Percentiles rank a stretch among this genome's conserved stretches.
These are phyloP conservation scores for Teleogryllus oceanicus DNA, from an alignment of 2,888 invertebrate species.

Conservation along the genomic window DNA sequence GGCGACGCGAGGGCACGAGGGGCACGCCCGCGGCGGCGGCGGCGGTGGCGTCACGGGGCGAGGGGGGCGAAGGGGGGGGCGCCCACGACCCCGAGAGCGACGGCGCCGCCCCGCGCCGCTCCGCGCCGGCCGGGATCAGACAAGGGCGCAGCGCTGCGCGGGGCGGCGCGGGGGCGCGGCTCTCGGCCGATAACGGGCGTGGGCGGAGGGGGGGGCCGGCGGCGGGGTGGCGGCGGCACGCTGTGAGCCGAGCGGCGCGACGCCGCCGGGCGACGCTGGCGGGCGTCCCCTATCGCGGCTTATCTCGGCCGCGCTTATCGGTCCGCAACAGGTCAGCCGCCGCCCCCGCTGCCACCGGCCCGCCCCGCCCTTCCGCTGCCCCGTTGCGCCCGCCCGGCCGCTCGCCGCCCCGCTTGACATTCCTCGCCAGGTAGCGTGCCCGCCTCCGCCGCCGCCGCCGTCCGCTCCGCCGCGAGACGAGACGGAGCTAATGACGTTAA, in stretches of 20 bases:
- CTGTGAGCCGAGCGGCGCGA: not conserved
- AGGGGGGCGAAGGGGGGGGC: too few species aligned
- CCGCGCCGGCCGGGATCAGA: too few species aligned
- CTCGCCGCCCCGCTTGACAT: not conserved
- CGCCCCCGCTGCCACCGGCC: not conserved
- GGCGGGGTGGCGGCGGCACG: not conserved
- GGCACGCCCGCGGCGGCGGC: too few species aligned
- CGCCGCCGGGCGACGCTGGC: not conserved
- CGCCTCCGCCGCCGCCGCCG: not conserved
- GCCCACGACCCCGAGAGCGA: too few species aligned
- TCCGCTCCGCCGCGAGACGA: not conserved
- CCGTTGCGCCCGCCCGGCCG: not conserved
- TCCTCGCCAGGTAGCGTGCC: not conserved
- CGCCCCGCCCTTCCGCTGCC: not conserved
- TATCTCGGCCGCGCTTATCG: not conserved
- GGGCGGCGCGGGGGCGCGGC: not conserved
- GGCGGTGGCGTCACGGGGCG: too few species aligned
- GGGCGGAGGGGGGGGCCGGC: not conserved
- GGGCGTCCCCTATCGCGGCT: not conserved
- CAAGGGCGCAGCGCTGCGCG: too few species aligned
- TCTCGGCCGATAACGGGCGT: not conserved
- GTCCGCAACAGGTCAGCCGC: not conserved
- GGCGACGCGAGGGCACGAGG: too few species aligned
- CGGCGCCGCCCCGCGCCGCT: too few species aligned
- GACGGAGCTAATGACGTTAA: slow-evolving; percentile 18